Base-by-base conservation (phyloP, 30 jellyfish, hydroid and myxozoan species). In the Aurelia aurita region DNA sequence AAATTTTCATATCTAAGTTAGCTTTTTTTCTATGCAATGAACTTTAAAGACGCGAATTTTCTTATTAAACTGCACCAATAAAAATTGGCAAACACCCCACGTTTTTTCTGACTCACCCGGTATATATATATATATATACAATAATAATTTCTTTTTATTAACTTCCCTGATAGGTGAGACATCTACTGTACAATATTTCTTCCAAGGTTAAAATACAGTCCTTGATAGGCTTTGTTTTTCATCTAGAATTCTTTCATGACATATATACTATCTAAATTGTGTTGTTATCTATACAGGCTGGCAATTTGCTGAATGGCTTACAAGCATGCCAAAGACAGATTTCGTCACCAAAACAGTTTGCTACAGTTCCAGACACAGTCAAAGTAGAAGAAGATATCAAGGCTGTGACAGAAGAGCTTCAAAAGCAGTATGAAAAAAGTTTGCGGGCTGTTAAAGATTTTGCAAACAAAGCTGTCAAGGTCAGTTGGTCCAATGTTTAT, bases 401-500 rank as follows among this genome's bases (percentile, higher is more conserved):
- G 58, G 63, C 23, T 16, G 97, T 86, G 16, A 63, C 78, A 1
- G 82, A 43, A 12, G 85, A 71, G 66, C 85, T 92, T 21, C 89
- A 87, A 74, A 77, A 43, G 28, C 82, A 46, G 25, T 92, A 92
- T 92, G 98, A 92, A 45, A 73, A 72, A 64, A 54, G 91, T 6
- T 81, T 92, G 22, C 79, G 27, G 11, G 70, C 62, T 5, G 87
- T 93, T 45, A 87, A 93, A 78, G 92, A 82, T 69, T 80, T 82
- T 25, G 68, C 95, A 1, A 88, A 82, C 44, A 89, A 69, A 21
- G 82, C 91, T 34, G 89, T 93, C 29, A 86, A 93, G 96, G 98
- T 92, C 51, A 39, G 51, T 5, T 39, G 7, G 15, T 39, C 51
- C 51, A 6, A 15, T 39, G 51, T 39, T 39, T 39, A 34, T 7